Conservation (phyloP, 2,113 vertebrate genomes). For the Daphoenositta chrysoptera region DNA sequence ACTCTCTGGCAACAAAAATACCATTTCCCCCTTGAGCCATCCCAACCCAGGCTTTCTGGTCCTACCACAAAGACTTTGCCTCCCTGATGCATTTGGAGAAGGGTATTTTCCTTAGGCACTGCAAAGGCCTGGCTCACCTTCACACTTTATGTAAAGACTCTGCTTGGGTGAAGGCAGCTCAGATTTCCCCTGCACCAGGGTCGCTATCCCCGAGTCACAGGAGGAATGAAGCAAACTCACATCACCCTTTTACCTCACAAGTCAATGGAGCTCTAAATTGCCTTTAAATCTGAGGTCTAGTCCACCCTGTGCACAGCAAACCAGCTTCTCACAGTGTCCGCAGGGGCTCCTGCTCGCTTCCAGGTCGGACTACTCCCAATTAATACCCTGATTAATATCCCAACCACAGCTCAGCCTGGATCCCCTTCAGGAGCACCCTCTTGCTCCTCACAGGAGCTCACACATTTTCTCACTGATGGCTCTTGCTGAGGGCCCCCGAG, state of each 20-base stretch:
- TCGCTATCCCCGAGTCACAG: neutral
- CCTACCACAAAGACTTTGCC: neutral
- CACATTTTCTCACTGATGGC: neutral
- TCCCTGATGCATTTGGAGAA: neutral
- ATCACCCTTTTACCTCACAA: constrained; percentile 38
- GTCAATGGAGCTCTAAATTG: constrained; percentile 64
- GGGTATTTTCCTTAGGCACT: neutral
- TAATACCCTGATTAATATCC: neutral
- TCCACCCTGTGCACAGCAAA: neutral
- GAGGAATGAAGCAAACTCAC: constrained; percentile 40
- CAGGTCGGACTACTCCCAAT: neutral
- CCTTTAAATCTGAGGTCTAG: constrained; percentile 23
- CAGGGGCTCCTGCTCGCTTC: neutral
- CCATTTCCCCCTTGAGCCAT: neutral
- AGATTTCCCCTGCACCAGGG: neutral
- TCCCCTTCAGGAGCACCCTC: neutral
- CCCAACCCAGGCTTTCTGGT: neutral
- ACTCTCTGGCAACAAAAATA: neutral
- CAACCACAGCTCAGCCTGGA: neutral
- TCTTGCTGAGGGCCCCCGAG: neutral
- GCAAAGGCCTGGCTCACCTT: neutral
- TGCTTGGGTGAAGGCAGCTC: neutral
- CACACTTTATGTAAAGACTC: neutral
- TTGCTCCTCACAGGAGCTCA: neutral
- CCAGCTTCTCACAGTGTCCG: neutral